Evolutionary conservation across 2,797 vertebrate species (phyloP).

Genomic region (Poeciliopsis turneri): DNA sequence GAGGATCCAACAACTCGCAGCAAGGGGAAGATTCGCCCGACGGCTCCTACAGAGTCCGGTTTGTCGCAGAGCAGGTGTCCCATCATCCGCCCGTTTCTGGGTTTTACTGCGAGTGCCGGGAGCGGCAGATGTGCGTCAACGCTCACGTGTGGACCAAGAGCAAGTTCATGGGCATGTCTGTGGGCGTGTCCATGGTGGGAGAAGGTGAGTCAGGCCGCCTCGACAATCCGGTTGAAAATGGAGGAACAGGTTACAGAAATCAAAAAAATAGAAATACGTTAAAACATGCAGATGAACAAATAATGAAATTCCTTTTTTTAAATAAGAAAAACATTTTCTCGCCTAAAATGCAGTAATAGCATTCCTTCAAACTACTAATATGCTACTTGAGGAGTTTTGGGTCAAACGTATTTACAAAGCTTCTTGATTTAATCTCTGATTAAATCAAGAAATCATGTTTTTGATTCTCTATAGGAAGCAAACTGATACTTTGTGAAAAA

Average conservation of each 20-base stretch:
- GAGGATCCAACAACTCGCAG: conserved; percentile 57
- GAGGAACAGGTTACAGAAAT: background rate
- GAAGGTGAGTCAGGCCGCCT: conserved; percentile 80
- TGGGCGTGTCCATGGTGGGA: conserved; percentile 95
- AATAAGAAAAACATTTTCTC: no score
- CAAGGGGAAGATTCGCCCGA: conserved; percentile 50
- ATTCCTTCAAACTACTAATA: no score
- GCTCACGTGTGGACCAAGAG: conserved; percentile 95
- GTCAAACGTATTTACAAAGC: no score
- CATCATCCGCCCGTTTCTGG: conserved; percentile 93
- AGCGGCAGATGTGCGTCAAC: conserved; percentile 89
- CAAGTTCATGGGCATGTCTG: conserved; percentile 98
- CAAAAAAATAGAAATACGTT: no score
- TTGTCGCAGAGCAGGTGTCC: conserved; percentile 93
- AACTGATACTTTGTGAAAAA: background rate
- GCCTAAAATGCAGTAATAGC: no score
- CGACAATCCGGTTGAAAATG: background rate
- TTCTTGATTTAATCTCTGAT: no score
- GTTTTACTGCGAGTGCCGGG: conserved; percentile 95
- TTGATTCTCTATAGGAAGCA: background rate
- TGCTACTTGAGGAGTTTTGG: no score
- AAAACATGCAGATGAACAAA: no score
- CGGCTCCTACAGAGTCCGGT: conserved; percentile 84
- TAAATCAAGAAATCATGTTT: background rate
- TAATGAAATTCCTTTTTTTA: no score